Conservation (phyloP, 2,113 vertebrate species). For the Telmatochromis sp. region DNA sequence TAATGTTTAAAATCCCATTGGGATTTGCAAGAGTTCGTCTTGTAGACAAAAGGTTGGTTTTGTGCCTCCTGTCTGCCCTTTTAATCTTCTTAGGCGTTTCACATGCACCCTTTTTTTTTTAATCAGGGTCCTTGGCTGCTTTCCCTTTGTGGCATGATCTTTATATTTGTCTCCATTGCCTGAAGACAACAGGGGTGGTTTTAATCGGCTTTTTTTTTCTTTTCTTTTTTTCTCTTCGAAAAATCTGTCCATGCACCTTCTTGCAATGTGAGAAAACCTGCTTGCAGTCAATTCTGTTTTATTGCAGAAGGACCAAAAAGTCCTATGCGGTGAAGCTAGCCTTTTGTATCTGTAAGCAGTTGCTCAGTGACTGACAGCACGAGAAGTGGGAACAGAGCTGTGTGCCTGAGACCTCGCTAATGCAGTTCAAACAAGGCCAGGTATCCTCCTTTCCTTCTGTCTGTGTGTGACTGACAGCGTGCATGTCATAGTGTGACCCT, state of each 20-base stretch:
- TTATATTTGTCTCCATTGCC: background rate
- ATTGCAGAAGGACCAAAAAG: background rate
- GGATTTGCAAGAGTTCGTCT: background rate
- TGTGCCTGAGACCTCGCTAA: background rate
- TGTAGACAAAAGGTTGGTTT: conserved; percentile 17
- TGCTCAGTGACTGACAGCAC: background rate
- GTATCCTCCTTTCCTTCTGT: background rate
- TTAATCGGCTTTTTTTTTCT: background rate
- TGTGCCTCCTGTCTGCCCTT: background rate
- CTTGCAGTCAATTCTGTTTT: background rate
- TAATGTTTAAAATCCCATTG: conserved; percentile 15
- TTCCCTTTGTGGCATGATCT: background rate
- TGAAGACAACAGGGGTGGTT: background rate
- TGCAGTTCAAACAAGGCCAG: background rate
- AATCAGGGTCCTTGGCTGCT: background rate
- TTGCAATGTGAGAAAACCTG: background rate
- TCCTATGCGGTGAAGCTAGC: background rate
- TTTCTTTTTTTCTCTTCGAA: background rate
- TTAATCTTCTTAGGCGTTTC: conserved; percentile 44
- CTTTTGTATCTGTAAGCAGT: background rate
- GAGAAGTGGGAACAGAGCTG: background rate
- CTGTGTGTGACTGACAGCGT: background rate
- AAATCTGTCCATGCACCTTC: background rate
- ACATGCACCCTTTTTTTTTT: background rate
- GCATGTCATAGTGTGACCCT: background rate